Evolutionary conservation across 2,797 vertebrate species (phyloP).

Genomic region (Eidolon dupreanum): DNA sequence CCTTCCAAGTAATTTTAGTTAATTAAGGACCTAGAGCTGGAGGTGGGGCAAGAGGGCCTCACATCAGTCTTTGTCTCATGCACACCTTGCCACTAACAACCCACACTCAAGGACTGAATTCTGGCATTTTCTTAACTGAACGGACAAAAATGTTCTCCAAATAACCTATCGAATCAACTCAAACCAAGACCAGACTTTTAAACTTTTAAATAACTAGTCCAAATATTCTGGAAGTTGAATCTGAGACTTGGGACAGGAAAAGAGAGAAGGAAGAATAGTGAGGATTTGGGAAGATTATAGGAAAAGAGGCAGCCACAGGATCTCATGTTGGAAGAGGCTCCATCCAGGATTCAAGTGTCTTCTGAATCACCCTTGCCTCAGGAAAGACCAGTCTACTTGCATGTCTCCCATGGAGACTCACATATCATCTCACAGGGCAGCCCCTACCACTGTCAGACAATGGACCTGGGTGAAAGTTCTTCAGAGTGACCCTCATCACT

Average conservation of each 20-base stretch:
- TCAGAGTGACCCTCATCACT: not conserved
- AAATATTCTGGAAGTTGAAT: constrained; percentile 37
- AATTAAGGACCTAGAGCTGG: not conserved
- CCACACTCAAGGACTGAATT: not conserved
- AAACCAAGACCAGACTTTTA: not conserved
- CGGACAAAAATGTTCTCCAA: not conserved
- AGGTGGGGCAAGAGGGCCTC: not conserved
- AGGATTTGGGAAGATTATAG: not conserved
- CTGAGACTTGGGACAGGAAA: not conserved
- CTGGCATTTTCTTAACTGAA: not conserved
- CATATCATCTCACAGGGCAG: not conserved
- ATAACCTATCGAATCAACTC: not conserved
- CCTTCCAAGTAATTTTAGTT: not conserved
- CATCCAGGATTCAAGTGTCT: not conserved
- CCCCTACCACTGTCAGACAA: not conserved
- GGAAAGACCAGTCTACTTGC: not conserved
- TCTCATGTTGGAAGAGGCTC: not conserved
- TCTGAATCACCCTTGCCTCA: not conserved
- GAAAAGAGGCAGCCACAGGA: too few species aligned
- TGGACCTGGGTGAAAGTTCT: not conserved
- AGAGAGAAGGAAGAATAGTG: not conserved
- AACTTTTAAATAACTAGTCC: not conserved
- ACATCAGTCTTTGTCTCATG: not conserved
- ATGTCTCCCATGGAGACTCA: not conserved
- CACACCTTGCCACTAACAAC: not conserved